phyloP scores from a whole-genome alignment of 2,888 invertebrate genomes.

The Toxonevra muliebris region DNA sequence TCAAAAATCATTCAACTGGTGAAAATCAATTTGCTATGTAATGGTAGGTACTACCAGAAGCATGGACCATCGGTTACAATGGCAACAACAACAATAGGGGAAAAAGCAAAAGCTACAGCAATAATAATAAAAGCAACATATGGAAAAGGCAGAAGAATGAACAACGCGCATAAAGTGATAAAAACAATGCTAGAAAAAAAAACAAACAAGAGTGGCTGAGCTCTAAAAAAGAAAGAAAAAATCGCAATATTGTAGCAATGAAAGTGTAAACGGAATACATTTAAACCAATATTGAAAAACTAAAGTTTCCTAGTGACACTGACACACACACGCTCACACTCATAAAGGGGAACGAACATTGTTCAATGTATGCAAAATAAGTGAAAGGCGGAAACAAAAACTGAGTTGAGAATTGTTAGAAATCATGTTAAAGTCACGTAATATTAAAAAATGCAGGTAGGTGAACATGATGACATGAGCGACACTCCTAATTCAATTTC shows the following conservation, averaged over 20 bases:
- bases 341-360: no score
- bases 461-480: not conserved
- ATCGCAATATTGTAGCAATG: not conserved
- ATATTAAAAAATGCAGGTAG: conserved; percentile 1
- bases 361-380: no score
- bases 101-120: not conserved
- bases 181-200: not conserved
- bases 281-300: conserved; percentile 2
- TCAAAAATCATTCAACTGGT: conserved; percentile 26
- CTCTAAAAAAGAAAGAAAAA: not conserved
- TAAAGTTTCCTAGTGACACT: no score
- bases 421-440: conserved; percentile 24
- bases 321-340: no score
- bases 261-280: not conserved
- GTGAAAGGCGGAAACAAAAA: not conserved
- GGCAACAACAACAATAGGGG: not conserved
- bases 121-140: not conserved
- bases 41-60: not conserved
- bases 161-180: conserved; percentile 1
- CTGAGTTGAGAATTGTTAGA: not conserved
- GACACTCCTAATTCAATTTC: no score
- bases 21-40: conserved; percentile 17
- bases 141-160: conserved; percentile 1
- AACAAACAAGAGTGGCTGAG: not conserved
- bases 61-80: not conserved